These are phyloP conservation scores for Platalea minor DNA, from an alignment of 2,797 vertebrate species.

Conservation along the genomic window DNA sequence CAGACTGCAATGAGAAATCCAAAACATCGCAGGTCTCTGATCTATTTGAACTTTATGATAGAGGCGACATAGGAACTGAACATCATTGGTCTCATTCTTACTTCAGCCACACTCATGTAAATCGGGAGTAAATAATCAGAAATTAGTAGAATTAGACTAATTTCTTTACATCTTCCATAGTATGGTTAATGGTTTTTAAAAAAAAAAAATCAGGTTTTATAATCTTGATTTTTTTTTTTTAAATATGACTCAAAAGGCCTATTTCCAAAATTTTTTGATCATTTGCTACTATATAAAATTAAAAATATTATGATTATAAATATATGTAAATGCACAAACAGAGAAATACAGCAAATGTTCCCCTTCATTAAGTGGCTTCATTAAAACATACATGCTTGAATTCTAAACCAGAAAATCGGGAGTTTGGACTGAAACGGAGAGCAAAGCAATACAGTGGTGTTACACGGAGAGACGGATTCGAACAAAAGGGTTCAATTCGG, in stretches of 20 bases:
- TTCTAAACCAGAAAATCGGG: neutral
- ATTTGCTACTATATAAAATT: neutral
- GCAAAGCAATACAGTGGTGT: neutral
- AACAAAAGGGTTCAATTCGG: neutral
- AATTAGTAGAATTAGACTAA: neutral
- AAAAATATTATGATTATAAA: neutral
- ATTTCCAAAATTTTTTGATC: neutral
- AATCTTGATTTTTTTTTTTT: neutral
- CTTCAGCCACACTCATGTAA: neutral
- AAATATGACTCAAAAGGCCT: neutral
- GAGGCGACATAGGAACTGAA: neutral
- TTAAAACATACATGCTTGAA: neutral
- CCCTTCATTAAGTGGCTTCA: neutral
- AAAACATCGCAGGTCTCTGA: neutral
- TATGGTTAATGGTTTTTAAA: neutral
- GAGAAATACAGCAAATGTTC: neutral
- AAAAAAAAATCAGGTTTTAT: neutral
- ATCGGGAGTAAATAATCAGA: neutral
- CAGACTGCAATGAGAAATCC: neutral
- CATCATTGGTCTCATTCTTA: neutral
- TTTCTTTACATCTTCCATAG: neutral
- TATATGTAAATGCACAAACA: neutral
- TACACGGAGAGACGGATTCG: fast-evolving
- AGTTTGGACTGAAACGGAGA: neutral
- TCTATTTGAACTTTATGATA: neutral